Evolutionary conservation across 2,797 vertebrate genomes (phyloP).

Genomic region (Mastacembelus armatus): DNA sequence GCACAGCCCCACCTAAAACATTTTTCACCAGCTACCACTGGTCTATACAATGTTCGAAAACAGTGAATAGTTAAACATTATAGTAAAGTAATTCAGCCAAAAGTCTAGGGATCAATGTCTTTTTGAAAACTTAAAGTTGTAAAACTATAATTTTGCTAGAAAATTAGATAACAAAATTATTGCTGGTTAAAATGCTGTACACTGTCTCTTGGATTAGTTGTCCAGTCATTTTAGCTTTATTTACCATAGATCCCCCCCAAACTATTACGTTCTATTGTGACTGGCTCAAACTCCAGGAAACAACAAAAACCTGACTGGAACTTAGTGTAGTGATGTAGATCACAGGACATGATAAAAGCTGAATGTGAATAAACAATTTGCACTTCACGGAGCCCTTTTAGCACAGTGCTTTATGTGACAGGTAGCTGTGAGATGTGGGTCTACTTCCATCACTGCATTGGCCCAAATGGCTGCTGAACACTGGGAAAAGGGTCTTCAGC

Average conservation of each 20-base stretch:
- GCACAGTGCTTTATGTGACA: conserved; percentile 21
- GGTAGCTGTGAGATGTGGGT: conserved; percentile 19
- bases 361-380: conserved; percentile 58
- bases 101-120: too few species aligned
- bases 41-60: too few species aligned
- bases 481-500: conserved; percentile 29
- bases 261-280: neutral
- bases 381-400: conserved; percentile 55
- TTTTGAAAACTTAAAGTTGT: too few species aligned
- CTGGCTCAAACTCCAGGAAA: conserved; percentile 25
- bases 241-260: neutral
- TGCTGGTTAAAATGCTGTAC: too few species aligned
- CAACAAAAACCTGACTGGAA: conserved; percentile 11
- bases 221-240: too few species aligned
- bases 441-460: conserved; percentile 9
- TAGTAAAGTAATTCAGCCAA: too few species aligned
- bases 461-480: conserved; percentile 15
- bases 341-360: conserved; percentile 40
- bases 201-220: too few species aligned
- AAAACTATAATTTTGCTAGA: too few species aligned
- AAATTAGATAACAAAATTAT: too few species aligned
- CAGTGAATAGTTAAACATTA: too few species aligned
- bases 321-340: neutral
- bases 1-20: too few species aligned
- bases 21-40: too few species aligned